Evolutionary conservation across 2,113 vertebrate genomes (phyloP), one percentile per base, ranked within the genome.

Genomic region (Rattus rattus): DNA sequence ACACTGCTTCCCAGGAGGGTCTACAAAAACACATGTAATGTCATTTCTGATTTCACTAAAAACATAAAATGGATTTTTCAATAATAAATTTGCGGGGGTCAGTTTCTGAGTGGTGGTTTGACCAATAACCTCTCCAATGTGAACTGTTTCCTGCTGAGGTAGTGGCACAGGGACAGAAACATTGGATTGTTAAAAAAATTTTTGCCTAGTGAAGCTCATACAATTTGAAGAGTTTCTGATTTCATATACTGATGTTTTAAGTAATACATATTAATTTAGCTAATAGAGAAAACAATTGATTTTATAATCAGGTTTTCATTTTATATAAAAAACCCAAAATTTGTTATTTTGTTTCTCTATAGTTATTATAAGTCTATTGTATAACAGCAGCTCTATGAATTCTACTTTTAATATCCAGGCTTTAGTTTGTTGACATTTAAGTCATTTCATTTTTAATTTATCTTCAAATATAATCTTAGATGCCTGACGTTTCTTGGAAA

Each of bases 341-440:
- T 84, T 69, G 33, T 92, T 93, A 14, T 56, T 94, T 88, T 85
- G 7, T 54, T 26, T 47, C 93, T 7, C 5, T 91, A 14, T 43
- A 88, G 85, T 73, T 5, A 86, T 61, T 69, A 81, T 70, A 94
- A 92, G 54, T 6, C 13, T 36, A 69, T 90, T 94, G 72, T 52
- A 16, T 61, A 67, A 28, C 3, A 75, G 5, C 54, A 24, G 49
- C 79, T 92, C 4, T 73, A 87, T 17, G 7, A 54, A 92, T 61
- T 95, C 83, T 16, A 72, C 47, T 81, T 95, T 96, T 79, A 88
- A 36, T 95, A 79, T 67, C 49, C 8, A 61, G 85, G 59, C 8
- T 93, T 93, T n/a, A 84, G 43, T 2, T 90, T 93, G 11, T 56
- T 22, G 39, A 56, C 69, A 52, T 94, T 81, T 83, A 76, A 24